A percentile compares a stretch with the other conserved stretches of the same genome.
Evolutionary conservation across 1,140 invertebrate genomes (phyloP).

Genomic region (Drosophila parabipectinata): DNA sequence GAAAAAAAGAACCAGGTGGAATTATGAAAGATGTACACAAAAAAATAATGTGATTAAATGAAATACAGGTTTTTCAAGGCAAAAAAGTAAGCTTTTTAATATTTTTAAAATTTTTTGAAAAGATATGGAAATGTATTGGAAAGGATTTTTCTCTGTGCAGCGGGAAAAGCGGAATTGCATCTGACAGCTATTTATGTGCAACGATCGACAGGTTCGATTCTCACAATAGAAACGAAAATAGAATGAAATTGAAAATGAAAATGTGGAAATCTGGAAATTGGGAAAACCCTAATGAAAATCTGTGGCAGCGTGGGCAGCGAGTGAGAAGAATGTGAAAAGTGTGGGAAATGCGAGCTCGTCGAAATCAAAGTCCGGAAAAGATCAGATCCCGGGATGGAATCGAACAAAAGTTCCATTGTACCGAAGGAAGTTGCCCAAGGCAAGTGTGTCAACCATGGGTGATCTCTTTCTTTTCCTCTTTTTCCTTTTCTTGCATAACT

Average conservation of each 20-base stretch:
- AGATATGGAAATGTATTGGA: not conserved
- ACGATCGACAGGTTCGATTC: slow-evolving; percentile 59
- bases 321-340: slow-evolving; percentile 56
- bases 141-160: slow-evolving; percentile 1
- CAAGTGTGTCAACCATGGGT: slow-evolving; percentile 31
- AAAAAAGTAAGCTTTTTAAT: no score
- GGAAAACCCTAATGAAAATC: slow-evolving; percentile 21
- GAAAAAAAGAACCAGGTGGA: not conserved
- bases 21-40: not conserved
- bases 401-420: slow-evolving; percentile 64
- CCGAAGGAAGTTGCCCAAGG: slow-evolving; percentile 57
- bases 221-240: slow-evolving; percentile 27
- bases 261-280: not conserved
- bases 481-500: not conserved
- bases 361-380: slow-evolving; percentile 68
- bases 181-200: slow-evolving; percentile 70
- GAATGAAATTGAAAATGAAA: slow-evolving; percentile 19
- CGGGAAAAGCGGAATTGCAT: slow-evolving; percentile 54
- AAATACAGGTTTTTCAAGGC: no score
- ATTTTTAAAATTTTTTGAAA: not conserved
- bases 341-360: slow-evolving; percentile 71
- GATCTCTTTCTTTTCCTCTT: slow-evolving; percentile 1
- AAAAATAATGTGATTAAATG: not conserved
- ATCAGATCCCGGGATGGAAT: slow-evolving; percentile 9
- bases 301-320: slow-evolving; percentile 31